phyloP scores from a whole-genome alignment of 1,140 invertebrate genomes.

The Oedothorax gibbosus region DNA sequence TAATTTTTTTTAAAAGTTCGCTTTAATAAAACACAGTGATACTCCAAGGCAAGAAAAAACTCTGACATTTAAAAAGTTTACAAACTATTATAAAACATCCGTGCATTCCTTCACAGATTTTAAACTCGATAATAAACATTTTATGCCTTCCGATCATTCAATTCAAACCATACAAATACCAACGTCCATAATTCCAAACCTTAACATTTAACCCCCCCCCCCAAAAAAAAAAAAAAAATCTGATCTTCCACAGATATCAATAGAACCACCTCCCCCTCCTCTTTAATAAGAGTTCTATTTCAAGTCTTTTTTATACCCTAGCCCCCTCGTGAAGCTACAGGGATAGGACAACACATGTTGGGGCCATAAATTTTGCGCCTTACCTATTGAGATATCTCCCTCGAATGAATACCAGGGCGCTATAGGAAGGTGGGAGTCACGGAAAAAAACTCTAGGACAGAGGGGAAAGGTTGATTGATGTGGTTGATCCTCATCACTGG shows the following conservation, averaged over 20 bases:
- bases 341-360: slow-evolving; percentile 59
- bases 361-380: slow-evolving; percentile 59
- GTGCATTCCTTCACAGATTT: too few relatives aligned
- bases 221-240: not conserved
- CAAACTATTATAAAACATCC: too few relatives aligned
- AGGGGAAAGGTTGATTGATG: slow-evolving; percentile 56
- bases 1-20: too few relatives aligned
- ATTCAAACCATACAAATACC: too few relatives aligned
- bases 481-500: slow-evolving; percentile 41
- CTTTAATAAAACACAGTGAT: too few relatives aligned
- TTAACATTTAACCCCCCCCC: not conserved
- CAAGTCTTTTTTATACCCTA: slow-evolving; percentile 33
- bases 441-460: slow-evolving; percentile 48
- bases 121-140: too few relatives aligned
- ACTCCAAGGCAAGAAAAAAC: too few relatives aligned
- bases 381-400: slow-evolving; percentile 2
- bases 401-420: slow-evolving; percentile 47
- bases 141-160: too few relatives aligned
- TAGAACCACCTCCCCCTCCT: slow-evolving; percentile 23
- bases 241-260: slow-evolving; percentile 3
- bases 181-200: too few relatives aligned
- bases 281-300: slow-evolving; percentile 10
- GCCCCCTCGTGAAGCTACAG: not conserved
- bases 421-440: slow-evolving; percentile 3
- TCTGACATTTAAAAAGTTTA: too few relatives aligned